Conservation (phyloP, 2,888 invertebrate genomes). For the Tetrapedia diversipes region DNA sequence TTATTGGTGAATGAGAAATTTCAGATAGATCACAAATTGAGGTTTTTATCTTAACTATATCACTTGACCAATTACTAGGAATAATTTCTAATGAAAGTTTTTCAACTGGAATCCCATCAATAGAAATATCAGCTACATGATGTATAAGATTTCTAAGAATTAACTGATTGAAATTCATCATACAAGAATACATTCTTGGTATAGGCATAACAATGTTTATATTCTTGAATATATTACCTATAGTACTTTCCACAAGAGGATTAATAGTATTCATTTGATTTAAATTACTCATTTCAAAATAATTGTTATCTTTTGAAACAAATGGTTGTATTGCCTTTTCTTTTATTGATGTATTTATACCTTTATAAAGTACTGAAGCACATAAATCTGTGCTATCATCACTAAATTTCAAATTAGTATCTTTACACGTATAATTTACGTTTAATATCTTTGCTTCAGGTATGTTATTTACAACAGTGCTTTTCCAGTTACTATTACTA, state of each 20-base stretch:
- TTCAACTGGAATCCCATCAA: constrained; percentile 47
- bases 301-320: constrained; percentile 17
- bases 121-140: constrained; percentile 71
- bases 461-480: constrained; percentile 63
- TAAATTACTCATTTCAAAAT: constrained; percentile 33
- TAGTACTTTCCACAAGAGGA: constrained; percentile 21
- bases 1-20: constrained; percentile 57
- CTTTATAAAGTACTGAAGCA: constrained; percentile 38
- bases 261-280: constrained; percentile 23
- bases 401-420: constrained; percentile 39
- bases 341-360: constrained; percentile 24
- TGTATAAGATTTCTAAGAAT: constrained; percentile 71
- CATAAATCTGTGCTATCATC: constrained; percentile 24
- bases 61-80: constrained; percentile 45
- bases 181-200: constrained; percentile 32
- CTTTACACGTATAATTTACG: constrained; percentile 38
- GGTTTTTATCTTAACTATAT: constrained; percentile 38
- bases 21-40: constrained; percentile 52
- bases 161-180: constrained; percentile 54
- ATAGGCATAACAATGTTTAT: constrained; percentile 13
- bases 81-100: constrained; percentile 48
- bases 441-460: constrained; percentile 36
- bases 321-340: constrained; percentile 20
- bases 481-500: constrained; percentile 46
- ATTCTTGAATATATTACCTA: constrained; percentile 14